Percentiles rank a stretch among this genome's conserved stretches.
phyloP scores from a whole-genome alignment of 2,888 invertebrate species.

The Tetragonisca angustula region DNA sequence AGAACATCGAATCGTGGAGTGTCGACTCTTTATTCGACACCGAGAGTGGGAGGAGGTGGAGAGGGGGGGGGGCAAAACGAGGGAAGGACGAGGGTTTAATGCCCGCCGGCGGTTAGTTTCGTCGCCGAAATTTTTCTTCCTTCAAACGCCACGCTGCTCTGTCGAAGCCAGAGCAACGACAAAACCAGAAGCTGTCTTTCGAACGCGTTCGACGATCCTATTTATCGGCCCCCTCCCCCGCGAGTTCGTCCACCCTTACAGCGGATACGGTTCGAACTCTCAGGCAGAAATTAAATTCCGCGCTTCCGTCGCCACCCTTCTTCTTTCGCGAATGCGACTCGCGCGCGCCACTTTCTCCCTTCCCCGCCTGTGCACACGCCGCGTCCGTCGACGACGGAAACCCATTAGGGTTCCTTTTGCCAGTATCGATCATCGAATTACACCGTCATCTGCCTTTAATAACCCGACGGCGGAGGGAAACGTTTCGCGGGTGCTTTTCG shows the following conservation, averaged over 20 bases:
- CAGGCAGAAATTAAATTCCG: conserved; percentile 58
- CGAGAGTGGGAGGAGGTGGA: too few relatives aligned
- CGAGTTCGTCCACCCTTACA: conserved; percentile 11
- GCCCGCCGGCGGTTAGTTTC: neutral
- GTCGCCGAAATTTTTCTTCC: neutral
- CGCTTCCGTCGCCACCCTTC: conserved; percentile 9
- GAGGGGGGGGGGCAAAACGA: too few relatives aligned
- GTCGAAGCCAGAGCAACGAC: neutral
- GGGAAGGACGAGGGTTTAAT: too few relatives aligned
- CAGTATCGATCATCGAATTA: conserved; percentile 42
- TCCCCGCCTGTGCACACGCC: neutral
- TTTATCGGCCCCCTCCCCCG: conserved; percentile 29
- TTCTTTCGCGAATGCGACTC: conserved; percentile 20
- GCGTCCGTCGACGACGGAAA: conserved; percentile 27
- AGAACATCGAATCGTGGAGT: too few relatives aligned
- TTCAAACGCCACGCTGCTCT: neutral
- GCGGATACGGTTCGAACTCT: conserved; percentile 28
- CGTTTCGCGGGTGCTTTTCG: neutral
- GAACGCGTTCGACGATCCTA: conserved; percentile 32
- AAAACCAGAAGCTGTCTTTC: neutral
- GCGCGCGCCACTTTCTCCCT: neutral
- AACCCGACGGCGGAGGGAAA: neutral
- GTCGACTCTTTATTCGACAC: too few relatives aligned
- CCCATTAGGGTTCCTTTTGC: conserved; percentile 24
- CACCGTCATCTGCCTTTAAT: neutral